Base-by-base conservation (phyloP, 2,888 invertebrate genomes). In the Cosmia trapezina region DNA sequence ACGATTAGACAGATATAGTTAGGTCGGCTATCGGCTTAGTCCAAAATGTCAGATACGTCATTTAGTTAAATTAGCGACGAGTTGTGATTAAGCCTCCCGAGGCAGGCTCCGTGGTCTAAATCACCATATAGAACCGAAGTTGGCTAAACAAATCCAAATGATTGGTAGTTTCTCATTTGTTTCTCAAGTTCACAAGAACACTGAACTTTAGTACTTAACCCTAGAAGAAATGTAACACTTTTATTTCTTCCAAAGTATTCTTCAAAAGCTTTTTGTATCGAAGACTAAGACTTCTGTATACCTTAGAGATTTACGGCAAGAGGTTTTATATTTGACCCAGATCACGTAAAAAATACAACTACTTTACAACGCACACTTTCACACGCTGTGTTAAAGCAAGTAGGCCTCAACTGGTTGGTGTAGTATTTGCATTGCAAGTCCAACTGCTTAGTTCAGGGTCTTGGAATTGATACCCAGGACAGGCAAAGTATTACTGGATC, bases 321-420 rank as follows among this genome's bases (percentile, higher is more conserved):
- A 43, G 12, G 47, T 59, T 78, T 47, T 45, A 57, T 33, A 59
- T 53, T 17, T 67, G 57, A 78, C 73, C 78, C 49, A 57, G 66
- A 78, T 59, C 57, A 73, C 78, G 72, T 77, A 56, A 56, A 59
- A 71, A 65, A 56, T 41, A 41, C 41, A 41, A 41, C 41, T 41
- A 37, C 28, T 4, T 2, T 53, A 65, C 56, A 62, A 65, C 33
- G 37, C 45, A 60, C 51, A 64, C 51, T 62, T 61, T 56, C 47
- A 59, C 66, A 33, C 51, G 41, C 14, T 6, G 11, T 45, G 37
- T 56, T 28, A 19, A 62, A 60, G 14, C 37, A 47, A 47, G 47
- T 47, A 9, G 17, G 14, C 8, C 5, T 9, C 0, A 47, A 72
- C 47, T 14, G 11, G n/a, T 43, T 7, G 12, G 9, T 22, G 14